Percentiles rank a stretch among this genome's conserved stretches.
phyloP scores from a whole-genome alignment of 2,888 invertebrate species.

The Drosophila maculinotata region DNA sequence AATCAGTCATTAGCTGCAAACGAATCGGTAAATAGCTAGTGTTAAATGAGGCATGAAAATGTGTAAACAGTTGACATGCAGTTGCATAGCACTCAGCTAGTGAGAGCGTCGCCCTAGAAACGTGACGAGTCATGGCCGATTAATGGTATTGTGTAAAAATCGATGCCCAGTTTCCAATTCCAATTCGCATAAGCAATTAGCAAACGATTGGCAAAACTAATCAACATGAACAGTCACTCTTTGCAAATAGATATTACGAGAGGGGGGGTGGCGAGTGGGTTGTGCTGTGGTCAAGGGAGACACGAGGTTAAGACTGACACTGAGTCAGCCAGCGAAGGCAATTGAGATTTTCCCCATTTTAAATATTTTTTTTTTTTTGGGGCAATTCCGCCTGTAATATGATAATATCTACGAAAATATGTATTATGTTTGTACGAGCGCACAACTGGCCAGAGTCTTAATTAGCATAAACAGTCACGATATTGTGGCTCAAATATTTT shows the following conservation, averaged over 20 bases:
- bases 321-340: conserved; percentile 44
- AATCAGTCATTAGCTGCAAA: no score
- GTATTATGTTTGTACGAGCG: conserved; percentile 25
- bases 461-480: conserved; percentile 79
- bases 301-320: background rate
- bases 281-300: no score
- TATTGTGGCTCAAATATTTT: conserved; percentile 71
- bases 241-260: conserved; percentile 11
- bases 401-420: conserved; percentile 26
- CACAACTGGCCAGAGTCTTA: conserved; percentile 50
- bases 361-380: conserved; percentile 7
- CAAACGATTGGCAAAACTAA: conserved; percentile 68
- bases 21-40: no score
- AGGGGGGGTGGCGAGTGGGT: background rate
- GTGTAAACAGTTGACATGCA: conserved; percentile 7
- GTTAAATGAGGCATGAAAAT: conserved; percentile 15
- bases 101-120: conserved; percentile 9
- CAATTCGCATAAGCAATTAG: conserved; percentile 63
- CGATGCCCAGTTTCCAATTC: conserved; percentile 25
- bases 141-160: conserved; percentile 49
- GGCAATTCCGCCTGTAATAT: conserved; percentile 28
- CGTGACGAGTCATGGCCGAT: conserved; percentile 57
- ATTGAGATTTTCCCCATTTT: conserved; percentile 25
- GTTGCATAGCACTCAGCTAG: conserved; percentile 39
- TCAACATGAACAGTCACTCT: conserved; percentile 35